These are phyloP conservation scores for Planococcus citri DNA, from an alignment of 1,140 invertebrate species.

Conservation along the genomic window DNA sequence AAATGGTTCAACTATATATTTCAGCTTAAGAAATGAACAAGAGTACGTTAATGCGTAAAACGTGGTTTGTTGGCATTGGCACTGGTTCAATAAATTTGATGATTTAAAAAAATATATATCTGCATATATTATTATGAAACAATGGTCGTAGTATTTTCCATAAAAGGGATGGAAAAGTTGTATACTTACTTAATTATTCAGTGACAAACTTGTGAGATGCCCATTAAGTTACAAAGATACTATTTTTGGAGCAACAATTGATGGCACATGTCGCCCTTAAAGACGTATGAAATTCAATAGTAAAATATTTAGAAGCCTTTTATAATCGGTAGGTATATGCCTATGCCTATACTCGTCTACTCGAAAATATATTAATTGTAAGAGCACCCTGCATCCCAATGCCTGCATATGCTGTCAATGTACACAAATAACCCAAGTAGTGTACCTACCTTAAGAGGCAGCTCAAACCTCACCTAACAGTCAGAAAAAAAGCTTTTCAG, in stretches of 20 bases:
- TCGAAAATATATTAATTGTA: no score
- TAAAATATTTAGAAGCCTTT: no score
- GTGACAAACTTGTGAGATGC: background rate
- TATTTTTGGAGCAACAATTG: background rate
- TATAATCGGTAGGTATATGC: no score
- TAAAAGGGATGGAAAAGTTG: background rate
- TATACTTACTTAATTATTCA: background rate
- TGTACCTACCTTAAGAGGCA: background rate
- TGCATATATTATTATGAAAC: no score
- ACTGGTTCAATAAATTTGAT: background rate
- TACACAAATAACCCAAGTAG: no score
- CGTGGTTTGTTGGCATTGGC: background rate
- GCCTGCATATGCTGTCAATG: no score
- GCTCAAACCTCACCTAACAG: no score
- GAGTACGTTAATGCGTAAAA: background rate
- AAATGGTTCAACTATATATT: background rate
- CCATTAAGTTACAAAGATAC: background rate
- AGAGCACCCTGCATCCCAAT: no score
- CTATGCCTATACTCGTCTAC: no score
- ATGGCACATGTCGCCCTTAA: background rate
- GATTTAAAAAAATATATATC: background rate
- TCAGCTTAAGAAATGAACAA: background rate
- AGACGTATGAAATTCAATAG: no score
- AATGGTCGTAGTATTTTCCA: background rate
- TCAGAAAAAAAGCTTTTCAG: no score